These are phyloP conservation scores for Eutolmus rufibarbis DNA, from an alignment of 2,888 invertebrate species.

Conservation along the genomic window DNA sequence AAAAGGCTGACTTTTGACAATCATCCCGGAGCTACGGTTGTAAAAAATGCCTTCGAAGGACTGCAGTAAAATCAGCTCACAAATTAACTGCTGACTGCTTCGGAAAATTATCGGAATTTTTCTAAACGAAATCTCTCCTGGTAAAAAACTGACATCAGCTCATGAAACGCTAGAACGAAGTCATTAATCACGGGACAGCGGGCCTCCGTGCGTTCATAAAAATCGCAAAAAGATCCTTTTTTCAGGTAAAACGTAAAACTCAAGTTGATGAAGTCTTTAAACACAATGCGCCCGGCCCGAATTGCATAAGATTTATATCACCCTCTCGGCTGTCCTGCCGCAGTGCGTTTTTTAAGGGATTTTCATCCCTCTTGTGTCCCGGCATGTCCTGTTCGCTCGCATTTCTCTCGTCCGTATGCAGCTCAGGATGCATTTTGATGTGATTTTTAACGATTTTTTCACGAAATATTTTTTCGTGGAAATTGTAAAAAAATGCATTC, in stretches of 20 bases:
- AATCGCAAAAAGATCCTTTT: conserved; percentile 37
- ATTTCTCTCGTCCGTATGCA: not conserved
- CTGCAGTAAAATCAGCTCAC: conserved; percentile 29
- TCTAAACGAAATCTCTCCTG: not conserved
- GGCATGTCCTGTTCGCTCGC: not conserved
- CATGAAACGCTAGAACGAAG: conserved; percentile 6
- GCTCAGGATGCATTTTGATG: conserved; percentile 10
- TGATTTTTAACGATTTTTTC: conserved; percentile 35
- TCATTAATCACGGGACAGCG: conserved; percentile 25
- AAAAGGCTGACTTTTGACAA: conserved; percentile 22
- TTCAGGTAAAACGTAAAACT: conserved; percentile 27
- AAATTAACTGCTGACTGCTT: conserved; percentile 32
- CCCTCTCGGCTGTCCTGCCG: not conserved
- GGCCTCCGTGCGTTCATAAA: conserved; percentile 21
- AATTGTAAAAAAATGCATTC: conserved; percentile 36
- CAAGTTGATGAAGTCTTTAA: conserved; percentile 27
- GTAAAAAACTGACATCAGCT: conserved; percentile 3
- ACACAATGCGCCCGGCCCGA: conserved; percentile 1
- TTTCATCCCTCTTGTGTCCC: not conserved
- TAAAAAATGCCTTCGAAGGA: conserved; percentile 15
- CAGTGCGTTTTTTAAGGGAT: not conserved
- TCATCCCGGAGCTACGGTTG: not conserved
- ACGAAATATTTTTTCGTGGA: conserved; percentile 23
- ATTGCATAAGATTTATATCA: conserved; percentile 36
- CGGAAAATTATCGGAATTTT: not conserved